These are phyloP conservation scores for Onychostoma macrolepis DNA, from an alignment of 2,113 vertebrate genomes.

Conservation along the genomic window DNA sequence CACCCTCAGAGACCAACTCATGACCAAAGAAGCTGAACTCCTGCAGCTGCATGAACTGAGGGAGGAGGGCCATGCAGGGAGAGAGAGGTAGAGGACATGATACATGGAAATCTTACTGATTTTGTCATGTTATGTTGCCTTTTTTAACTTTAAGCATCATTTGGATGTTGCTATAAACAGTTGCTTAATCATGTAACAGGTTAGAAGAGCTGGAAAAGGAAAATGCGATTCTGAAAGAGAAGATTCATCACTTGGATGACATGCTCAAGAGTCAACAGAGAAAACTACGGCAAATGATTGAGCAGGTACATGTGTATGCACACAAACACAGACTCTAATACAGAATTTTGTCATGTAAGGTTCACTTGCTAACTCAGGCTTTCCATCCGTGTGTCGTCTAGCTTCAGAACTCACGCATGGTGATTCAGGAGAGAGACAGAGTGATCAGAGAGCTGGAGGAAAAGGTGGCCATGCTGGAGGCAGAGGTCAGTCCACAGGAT, in stretches of 20 bases:
- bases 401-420: constrained; percentile 93
- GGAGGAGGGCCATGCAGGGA: constrained; percentile 72
- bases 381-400: constrained; percentile 58
- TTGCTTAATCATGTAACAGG: constrained; percentile 67
- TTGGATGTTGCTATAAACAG: not conserved
- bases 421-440: constrained; percentile 87
- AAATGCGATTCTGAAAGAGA: constrained; percentile 86
- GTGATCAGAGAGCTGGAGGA: constrained; percentile 91
- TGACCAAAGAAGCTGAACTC: constrained; percentile 79
- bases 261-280: constrained; percentile 96
- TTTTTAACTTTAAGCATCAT: not conserved
- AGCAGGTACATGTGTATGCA: constrained; percentile 81
- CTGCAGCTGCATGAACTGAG: constrained; percentile 71
- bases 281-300: constrained; percentile 95
- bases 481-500: constrained; percentile 79
- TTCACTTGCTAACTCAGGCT: constrained; percentile 20
- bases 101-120: not conserved
- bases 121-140: not conserved
- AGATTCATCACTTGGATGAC: constrained; percentile 94
- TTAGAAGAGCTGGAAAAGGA: constrained; percentile 86
- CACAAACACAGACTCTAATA: constrained; percentile 19
- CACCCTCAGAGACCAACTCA: constrained; percentile 77
- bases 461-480: constrained; percentile 87
- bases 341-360: not conserved
- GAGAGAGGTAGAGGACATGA: constrained; percentile 80